Evolutionary conservation across 2,888 invertebrate genomes (phyloP).

Genomic region (Sinotaia quadrata): DNA sequence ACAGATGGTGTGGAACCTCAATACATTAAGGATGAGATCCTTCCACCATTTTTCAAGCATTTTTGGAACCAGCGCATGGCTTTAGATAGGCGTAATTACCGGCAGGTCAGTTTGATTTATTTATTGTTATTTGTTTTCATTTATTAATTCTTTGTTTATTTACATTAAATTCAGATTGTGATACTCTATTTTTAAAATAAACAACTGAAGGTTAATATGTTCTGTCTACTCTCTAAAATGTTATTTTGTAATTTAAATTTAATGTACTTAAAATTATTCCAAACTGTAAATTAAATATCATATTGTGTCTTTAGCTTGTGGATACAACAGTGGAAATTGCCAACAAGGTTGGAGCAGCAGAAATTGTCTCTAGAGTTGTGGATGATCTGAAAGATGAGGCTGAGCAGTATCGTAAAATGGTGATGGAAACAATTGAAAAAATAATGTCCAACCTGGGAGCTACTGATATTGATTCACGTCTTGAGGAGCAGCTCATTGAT

Average conservation of each 20-base stretch:
- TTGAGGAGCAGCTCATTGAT: conserved; percentile 99
- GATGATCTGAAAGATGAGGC: conserved; percentile 99
- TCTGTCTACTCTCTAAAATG: no score
- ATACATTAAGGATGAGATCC: conserved; percentile 98
- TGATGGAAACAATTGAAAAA: conserved; percentile 99
- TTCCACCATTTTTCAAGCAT: conserved; percentile 98
- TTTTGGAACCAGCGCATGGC: conserved; percentile 99
- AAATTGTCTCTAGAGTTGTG: conserved; percentile 98
- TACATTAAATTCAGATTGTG: no score
- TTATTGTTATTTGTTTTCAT: neutral
- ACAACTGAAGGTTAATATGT: no score
- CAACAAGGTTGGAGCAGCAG: conserved; percentile 99
- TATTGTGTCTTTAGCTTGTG: conserved; percentile 83
- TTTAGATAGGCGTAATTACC: conserved; percentile 95
- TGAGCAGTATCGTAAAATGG: conserved; percentile 99
- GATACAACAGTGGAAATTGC: conserved; percentile 99
- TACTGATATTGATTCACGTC: conserved; percentile 96
- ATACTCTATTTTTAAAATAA: no score
- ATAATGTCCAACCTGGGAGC: conserved; percentile 98
- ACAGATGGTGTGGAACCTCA: conserved; percentile 99
- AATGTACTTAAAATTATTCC: no score
- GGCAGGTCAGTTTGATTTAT: conserved; percentile 77
- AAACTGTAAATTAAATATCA: no score
- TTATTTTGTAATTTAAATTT: no score
- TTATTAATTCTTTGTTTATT: no score